Conservation (phyloP, 2,113 vertebrate genomes). For the Thryonomys swinderianus region DNA sequence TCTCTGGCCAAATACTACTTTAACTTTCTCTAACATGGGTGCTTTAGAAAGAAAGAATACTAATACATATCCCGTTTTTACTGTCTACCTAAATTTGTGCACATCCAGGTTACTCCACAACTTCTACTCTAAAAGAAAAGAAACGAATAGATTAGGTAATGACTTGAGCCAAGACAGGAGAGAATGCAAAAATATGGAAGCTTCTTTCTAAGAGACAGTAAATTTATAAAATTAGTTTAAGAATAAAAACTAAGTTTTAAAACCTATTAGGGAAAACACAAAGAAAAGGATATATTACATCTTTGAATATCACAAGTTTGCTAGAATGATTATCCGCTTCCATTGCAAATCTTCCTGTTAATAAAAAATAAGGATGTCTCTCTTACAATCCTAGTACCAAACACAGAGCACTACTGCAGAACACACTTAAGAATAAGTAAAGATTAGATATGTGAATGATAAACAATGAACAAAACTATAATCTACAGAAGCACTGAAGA, state of each 20-base stretch:
- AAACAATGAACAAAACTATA: conserved; percentile 21
- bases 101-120: background rate
- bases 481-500: background rate
- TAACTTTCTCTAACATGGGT: background rate
- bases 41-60: background rate
- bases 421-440: background rate
- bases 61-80: background rate
- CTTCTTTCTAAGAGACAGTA: conserved; percentile 1
- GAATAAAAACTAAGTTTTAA: conserved; percentile 44
- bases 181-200: conserved; percentile 2
- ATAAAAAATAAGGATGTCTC: background rate
- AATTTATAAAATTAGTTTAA: conserved; percentile 6
- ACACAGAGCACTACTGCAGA: background rate
- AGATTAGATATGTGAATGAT: background rate
- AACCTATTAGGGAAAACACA: conserved; percentile 15
- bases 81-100: conserved; percentile 20
- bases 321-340: background rate
- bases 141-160: conserved; percentile 31
- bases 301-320: background rate
- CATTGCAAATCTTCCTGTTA: background rate
- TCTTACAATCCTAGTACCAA: background rate
- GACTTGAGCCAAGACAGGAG: background rate
- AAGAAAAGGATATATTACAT: background rate
- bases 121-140: background rate
- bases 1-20: conserved; percentile 13